Conservation (phyloP, 2,113 vertebrate species). For the Xiphias gladius region DNA sequence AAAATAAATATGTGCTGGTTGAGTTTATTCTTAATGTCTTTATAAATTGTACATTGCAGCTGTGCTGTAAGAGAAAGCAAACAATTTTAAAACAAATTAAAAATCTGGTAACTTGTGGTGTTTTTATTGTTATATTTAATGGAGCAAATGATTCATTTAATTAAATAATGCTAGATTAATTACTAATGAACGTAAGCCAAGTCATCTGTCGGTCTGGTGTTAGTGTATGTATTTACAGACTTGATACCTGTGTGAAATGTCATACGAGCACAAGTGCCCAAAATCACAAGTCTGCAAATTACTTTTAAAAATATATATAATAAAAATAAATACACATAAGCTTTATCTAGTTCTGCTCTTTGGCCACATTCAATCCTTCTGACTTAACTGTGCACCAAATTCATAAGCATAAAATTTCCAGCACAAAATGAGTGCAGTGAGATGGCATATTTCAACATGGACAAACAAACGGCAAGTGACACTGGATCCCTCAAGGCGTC, state of each 20-base stretch:
- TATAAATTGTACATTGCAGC: neutral
- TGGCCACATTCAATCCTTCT: neutral
- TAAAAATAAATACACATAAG: neutral
- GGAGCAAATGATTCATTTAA: neutral
- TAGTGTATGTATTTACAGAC: neutral
- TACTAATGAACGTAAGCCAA: neutral
- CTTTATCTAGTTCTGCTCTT: neutral
- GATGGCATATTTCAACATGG: conserved; percentile 44
- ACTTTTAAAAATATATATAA: neutral
- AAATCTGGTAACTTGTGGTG: neutral
- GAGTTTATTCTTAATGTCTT: neutral
- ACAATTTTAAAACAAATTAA: neutral
- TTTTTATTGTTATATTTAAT: neutral
- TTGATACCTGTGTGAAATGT: neutral
- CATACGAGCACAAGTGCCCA: neutral
- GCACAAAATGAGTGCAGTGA: conserved; percentile 11
- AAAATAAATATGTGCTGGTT: neutral
- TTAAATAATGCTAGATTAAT: neutral
- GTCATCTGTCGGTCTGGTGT: neutral
- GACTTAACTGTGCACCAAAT: conserved; percentile 11
- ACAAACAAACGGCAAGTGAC: conserved; percentile 68
- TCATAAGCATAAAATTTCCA: conserved; percentile 33
- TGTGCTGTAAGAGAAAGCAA: neutral
- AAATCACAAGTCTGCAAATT: neutral
- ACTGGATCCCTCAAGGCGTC: conserved; percentile 54